A percentile compares a stretch with the other conserved stretches of the same genome.
Evolutionary conservation across 2,113 vertebrate genomes (phyloP).

Genomic region (Gambusia affinis): DNA sequence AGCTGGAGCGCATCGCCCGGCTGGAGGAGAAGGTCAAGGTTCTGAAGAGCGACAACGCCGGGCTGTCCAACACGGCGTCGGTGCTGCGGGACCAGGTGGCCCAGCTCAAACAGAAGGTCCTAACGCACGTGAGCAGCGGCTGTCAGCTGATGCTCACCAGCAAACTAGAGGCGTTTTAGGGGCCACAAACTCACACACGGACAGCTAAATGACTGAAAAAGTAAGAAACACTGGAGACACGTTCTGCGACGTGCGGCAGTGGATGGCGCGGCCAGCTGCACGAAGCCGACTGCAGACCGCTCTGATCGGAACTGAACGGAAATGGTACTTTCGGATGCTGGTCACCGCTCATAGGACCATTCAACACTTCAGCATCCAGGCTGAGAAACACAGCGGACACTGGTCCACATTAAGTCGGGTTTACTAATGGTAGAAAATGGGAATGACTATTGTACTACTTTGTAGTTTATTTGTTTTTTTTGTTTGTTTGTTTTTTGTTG

Average conservation of each 20-base stretch:
- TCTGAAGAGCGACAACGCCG: conserved; percentile 90
- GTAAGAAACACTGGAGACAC: conserved; percentile 77
- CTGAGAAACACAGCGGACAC: conserved; percentile 39
- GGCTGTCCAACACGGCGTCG: conserved; percentile 88
- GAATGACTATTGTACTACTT: conserved; percentile 68
- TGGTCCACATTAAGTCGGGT: conserved; percentile 37
- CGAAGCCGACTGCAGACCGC: conserved; percentile 41
- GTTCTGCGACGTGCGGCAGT: conserved; percentile 61
- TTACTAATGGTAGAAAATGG: conserved; percentile 66
- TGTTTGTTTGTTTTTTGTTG: too few relatives aligned
- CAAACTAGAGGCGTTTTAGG: conserved; percentile 85
- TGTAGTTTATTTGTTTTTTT: conserved; percentile 24
- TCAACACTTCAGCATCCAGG: conserved; percentile 58
- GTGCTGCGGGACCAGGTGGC: conserved; percentile 91
- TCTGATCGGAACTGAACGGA: conserved; percentile 57
- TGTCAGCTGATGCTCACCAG: conserved; percentile 91
- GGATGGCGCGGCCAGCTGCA: conserved; percentile 45
- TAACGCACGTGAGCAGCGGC: conserved; percentile 91
- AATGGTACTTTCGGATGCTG: conserved; percentile 80
- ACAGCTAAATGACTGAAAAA: conserved; percentile 58
- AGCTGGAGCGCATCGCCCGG: conserved; percentile 92
- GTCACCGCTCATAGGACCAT: conserved; percentile 69
- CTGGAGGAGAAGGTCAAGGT: conserved; percentile 92
- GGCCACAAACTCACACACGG: conserved; percentile 1
- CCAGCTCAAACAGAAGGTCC: conserved; percentile 91